Conservation (phyloP, 2,797 vertebrate genomes). For the Sebastes goodei region DNA sequence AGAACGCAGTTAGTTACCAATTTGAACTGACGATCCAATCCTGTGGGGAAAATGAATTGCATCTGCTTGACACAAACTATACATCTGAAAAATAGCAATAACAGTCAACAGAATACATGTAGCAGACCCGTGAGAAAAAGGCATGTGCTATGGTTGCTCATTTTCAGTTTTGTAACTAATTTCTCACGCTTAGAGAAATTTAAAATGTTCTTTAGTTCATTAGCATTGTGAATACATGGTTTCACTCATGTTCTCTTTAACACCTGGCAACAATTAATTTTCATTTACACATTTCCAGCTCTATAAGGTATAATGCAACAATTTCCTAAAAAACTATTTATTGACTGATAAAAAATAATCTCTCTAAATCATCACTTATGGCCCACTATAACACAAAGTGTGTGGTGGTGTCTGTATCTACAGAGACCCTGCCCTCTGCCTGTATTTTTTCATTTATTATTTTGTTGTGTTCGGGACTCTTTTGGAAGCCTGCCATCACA, state of each 20-base stretch:
- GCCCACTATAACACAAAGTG: accelerated
- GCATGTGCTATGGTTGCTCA: background rate
- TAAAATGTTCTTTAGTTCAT: background rate
- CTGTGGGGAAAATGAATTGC: background rate
- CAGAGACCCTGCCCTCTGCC: no score
- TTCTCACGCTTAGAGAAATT: background rate
- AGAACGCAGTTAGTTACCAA: no score
- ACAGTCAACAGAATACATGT: background rate
- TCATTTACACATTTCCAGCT: background rate
- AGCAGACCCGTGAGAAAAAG: background rate
- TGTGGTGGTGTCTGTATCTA: no score
- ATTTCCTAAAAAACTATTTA: no score
- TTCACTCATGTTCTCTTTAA: background rate
- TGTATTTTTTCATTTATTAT: no score
- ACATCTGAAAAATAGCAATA: background rate
- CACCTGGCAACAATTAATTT: background rate
- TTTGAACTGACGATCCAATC: background rate
- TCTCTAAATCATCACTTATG: no score
- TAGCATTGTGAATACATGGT: background rate
- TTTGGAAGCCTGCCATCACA: no score
- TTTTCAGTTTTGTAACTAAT: background rate
- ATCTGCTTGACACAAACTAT: background rate
- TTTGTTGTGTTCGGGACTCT: no score
- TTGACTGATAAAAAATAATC: no score
- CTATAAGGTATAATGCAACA: no score